Evolutionary conservation across 2,888 invertebrate species (phyloP).

Genomic region (Frankliniella fusca): DNA sequence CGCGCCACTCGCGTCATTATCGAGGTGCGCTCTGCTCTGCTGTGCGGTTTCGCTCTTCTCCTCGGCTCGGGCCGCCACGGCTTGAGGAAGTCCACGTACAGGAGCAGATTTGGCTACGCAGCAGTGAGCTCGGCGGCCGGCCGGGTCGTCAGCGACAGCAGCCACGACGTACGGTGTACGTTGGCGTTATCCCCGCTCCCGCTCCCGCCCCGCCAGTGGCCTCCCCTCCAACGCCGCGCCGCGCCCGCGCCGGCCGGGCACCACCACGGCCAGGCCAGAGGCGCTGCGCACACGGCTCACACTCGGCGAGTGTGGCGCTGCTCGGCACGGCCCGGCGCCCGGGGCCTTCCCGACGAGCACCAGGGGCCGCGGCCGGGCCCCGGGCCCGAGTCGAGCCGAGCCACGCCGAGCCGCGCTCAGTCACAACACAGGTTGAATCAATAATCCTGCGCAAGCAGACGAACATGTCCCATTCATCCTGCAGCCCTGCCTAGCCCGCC

Average conservation of each 20-base stretch:
- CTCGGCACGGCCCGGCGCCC: not conserved
- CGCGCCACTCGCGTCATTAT: not conserved
- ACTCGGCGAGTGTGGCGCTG: not conserved
- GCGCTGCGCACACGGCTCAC: not conserved
- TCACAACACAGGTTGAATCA: conserved; percentile 26
- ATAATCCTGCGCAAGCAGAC: conserved; percentile 16
- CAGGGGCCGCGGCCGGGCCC: not conserved
- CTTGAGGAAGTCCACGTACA: not conserved
- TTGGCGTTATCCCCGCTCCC: not conserved
- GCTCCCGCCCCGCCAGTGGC: not conserved
- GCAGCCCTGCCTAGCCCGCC: not conserved
- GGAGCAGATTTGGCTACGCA: conserved; percentile 8
- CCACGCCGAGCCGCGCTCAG: not conserved
- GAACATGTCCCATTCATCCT: not conserved
- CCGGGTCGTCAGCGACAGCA: not conserved
- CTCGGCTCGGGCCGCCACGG: not conserved
- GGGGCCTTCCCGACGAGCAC: not conserved
- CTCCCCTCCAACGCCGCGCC: not conserved
- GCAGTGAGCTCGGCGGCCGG: not conserved
- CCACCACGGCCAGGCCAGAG: too few species aligned
- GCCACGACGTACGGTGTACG: not conserved
- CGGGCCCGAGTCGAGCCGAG: not conserved
- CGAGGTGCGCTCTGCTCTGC: not conserved
- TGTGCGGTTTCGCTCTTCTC: too few species aligned
- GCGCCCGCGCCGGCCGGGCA: not conserved